A percentile compares a stretch with the other conserved stretches of the same genome.
These are phyloP conservation scores for Prosapia bicincta DNA, from an alignment of 2,888 invertebrate species.

Conservation along the genomic window DNA sequence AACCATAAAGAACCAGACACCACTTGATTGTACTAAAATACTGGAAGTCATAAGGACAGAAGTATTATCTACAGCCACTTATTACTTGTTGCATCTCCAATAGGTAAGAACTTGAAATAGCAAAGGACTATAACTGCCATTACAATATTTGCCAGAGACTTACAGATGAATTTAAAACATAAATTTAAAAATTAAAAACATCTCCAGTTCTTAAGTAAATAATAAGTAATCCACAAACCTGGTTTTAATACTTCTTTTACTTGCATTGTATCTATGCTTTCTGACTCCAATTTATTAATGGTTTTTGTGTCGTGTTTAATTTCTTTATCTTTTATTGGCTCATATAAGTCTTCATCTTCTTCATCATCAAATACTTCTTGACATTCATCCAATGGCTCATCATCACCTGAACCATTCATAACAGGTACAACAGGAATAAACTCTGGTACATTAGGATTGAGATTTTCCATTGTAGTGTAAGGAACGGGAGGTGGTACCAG, in stretches of 20 bases:
- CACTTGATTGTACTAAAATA: no score
- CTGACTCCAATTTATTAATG: not conserved
- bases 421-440: constrained; percentile 60
- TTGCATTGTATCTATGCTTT: not conserved
- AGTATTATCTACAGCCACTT: no score
- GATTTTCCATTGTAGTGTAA: constrained; percentile 57
- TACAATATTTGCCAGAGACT: no score
- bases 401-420: constrained; percentile 27
- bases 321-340: not conserved
- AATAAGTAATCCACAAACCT: not conserved
- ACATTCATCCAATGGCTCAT: constrained; percentile 28
- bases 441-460: constrained; percentile 85
- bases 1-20: no score
- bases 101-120: no score
- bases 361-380: constrained; percentile 30
- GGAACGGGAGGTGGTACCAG: constrained; percentile 70
- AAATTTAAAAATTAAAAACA: no score
- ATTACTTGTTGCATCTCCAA: no score
- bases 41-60: no score
- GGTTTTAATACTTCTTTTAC: not conserved
- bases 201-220: no score
- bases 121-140: no score
- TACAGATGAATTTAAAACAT: no score
- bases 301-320: not conserved
- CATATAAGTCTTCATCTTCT: constrained; percentile 26